Conservation (phyloP, 1,140 invertebrate species). For the Microplitis demolitor region DNA sequence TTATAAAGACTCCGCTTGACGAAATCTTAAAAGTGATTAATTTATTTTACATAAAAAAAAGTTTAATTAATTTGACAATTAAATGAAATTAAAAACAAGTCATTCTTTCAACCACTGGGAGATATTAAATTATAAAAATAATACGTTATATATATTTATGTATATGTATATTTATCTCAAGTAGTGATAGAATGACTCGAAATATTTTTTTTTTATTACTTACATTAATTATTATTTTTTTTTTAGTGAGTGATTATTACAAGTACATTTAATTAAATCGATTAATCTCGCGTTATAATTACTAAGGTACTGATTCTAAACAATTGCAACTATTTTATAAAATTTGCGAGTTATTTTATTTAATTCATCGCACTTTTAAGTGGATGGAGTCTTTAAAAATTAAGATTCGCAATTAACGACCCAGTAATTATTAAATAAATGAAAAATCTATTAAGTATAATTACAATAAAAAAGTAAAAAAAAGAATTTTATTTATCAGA, state of each 20-base stretch:
- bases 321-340: not conserved
- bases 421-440: no score
- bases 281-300: not conserved
- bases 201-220: constrained; percentile 12
- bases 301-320: not conserved
- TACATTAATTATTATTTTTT: not conserved
- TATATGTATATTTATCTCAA: constrained; percentile 27
- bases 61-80: no score
- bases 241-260: not conserved
- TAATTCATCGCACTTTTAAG: not conserved
- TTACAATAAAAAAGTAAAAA: no score
- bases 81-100: constrained; percentile 27
- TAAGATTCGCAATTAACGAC: no score
- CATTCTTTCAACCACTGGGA: constrained; percentile 42
- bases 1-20: not conserved
- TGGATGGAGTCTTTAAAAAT: constrained; percentile 12
- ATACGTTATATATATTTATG: constrained; percentile 41
- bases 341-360: not conserved
- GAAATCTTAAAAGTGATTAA: not conserved
- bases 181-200: constrained; percentile 44
- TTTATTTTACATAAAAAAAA: constrained; percentile 30
- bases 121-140: constrained; percentile 58
- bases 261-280: not conserved
- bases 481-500: no score
- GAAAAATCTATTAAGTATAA: no score